Evolutionary conservation across 2,113 vertebrate genomes (phyloP).

Genomic region (Panurus biarmicus): DNA sequence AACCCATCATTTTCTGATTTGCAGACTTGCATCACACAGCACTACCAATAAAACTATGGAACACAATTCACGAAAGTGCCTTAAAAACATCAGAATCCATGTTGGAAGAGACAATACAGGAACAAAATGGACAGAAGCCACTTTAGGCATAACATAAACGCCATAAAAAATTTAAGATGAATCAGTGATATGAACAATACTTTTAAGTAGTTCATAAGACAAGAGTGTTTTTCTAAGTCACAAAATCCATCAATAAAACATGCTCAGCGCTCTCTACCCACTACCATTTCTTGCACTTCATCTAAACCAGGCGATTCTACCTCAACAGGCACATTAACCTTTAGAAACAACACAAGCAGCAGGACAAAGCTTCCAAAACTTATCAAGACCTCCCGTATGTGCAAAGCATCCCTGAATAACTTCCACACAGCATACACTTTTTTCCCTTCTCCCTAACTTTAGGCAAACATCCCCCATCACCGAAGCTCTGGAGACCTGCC

Average conservation of each 20-base stretch:
- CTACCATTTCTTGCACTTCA: neutral
- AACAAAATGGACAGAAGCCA: neutral
- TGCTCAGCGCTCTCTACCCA: neutral
- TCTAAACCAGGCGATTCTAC: neutral
- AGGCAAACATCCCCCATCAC: neutral
- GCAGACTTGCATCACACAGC: neutral
- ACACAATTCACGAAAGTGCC: neutral
- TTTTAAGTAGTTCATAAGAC: neutral
- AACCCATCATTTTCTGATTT: neutral
- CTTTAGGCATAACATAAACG: neutral
- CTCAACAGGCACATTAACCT: neutral
- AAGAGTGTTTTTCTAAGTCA: neutral
- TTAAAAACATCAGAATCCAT: neutral
- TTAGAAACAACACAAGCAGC: neutral
- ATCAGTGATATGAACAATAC: neutral
- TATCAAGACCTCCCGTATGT: neutral
- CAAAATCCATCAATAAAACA: neutral
- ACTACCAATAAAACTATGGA: neutral
- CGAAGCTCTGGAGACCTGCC: neutral
- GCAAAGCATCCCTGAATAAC: neutral
- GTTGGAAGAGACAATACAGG: neutral
- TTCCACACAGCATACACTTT: fast-evolving
- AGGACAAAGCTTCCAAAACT: neutral
- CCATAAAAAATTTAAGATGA: neutral
- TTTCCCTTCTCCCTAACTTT: neutral